Evolutionary conservation across 1,140 invertebrate genomes (phyloP).

Genomic region (Camponotus vicinus): DNA sequence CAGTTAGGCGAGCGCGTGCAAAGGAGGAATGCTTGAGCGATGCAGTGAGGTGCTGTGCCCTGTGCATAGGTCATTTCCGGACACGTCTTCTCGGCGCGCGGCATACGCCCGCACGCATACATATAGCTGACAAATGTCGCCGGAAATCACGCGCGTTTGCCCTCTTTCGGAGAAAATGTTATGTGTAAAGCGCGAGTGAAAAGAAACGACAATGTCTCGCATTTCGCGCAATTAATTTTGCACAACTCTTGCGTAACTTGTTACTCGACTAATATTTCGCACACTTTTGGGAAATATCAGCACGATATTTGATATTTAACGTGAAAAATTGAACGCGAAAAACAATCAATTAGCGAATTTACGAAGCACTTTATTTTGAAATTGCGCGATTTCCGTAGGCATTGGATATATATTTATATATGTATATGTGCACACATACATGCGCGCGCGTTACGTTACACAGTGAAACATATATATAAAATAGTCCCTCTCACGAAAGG

Average conservation of each 20-base stretch:
- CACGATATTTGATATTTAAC: conserved; percentile 5
- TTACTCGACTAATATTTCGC: background rate
- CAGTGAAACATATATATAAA: conserved; percentile 22
- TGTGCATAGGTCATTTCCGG: conserved; percentile 79
- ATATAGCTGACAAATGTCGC: background rate
- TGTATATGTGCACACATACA: background rate
- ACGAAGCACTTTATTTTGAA: background rate
- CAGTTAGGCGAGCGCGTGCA: conserved; percentile 83
- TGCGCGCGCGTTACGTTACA: conserved; percentile 1
- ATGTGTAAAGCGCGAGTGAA: background rate
- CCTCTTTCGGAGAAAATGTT: background rate
- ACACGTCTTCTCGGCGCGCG: conserved; percentile 67
- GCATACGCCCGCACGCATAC: conserved; percentile 63
- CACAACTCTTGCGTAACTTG: background rate
- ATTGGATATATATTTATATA: background rate
- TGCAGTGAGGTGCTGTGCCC: conserved; percentile 84
- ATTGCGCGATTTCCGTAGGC: conserved; percentile 33
- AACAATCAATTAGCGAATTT: background rate
- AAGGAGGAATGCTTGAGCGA: conserved; percentile 84
- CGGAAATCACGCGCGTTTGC: conserved; percentile 25
- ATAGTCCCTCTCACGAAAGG: conserved; percentile 34
- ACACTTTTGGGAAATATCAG: background rate
- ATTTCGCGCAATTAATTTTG: background rate
- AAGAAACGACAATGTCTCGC: background rate
- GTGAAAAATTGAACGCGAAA: conserved; percentile 13